Conservation (phyloP, 1,140 invertebrate species). For the Drosophila asahinai region DNA sequence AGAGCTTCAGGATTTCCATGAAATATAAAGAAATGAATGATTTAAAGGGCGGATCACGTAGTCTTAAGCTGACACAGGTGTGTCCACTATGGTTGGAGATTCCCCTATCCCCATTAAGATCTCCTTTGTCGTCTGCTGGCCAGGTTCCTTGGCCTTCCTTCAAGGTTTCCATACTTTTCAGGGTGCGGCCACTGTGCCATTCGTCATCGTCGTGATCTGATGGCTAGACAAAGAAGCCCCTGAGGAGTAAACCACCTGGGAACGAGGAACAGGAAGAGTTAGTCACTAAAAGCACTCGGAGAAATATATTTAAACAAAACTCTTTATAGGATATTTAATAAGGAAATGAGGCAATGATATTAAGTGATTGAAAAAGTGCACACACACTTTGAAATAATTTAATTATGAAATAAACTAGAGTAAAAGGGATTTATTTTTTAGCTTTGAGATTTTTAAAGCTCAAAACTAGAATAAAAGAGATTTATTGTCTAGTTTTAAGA, state of each 20-base stretch:
- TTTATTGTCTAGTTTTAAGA: no score
- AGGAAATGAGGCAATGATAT: no score
- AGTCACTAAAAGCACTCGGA: no score
- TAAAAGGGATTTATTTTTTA: no score
- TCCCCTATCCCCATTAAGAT: background rate
- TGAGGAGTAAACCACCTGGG: no score
- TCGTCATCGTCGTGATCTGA: background rate
- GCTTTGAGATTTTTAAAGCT: no score
- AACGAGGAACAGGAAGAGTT: background rate
- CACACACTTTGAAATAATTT: no score
- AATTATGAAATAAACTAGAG: no score
- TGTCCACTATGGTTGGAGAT: background rate
- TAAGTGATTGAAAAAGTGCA: no score
- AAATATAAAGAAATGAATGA: background rate
- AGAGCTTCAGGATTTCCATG: background rate
- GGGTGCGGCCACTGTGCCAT: background rate
- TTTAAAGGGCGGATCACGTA: conserved; percentile 8
- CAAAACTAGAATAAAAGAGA: no score
- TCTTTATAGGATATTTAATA: background rate
- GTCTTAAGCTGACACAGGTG: conserved; percentile 8
- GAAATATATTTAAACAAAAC: background rate
- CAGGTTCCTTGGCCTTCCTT: background rate
- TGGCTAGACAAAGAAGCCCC: background rate
- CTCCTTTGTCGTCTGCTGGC: background rate
- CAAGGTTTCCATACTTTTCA: background rate